Percentiles rank a stretch among this genome's conserved stretches.
phyloP scores from a whole-genome alignment of 2,113 vertebrate species.

The Marmota monax region DNA sequence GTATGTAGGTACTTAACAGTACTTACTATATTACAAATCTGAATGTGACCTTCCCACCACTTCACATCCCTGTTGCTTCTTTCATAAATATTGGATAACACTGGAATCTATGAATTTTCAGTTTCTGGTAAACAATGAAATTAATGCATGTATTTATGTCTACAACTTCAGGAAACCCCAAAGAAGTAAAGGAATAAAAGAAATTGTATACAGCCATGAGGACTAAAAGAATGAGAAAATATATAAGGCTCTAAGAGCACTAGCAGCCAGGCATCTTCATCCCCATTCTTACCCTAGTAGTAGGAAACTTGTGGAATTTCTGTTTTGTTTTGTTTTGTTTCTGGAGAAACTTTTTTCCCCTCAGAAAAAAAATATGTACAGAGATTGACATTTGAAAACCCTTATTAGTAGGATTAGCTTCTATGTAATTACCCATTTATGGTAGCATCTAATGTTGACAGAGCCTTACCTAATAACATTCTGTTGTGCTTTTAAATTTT shows the following conservation, averaged over 20 bases:
- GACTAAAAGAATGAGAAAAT: neutral
- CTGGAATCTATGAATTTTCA: conserved; percentile 14
- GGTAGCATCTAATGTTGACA: neutral
- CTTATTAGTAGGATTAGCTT: neutral
- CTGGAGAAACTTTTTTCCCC: neutral
- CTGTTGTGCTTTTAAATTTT: neutral
- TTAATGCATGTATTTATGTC: neutral
- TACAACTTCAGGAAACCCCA: neutral
- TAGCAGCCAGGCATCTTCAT: neutral
- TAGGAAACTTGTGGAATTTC: neutral
- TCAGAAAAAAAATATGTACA: neutral
- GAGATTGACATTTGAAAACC: neutral
- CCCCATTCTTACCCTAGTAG: neutral
- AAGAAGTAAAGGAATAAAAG: neutral
- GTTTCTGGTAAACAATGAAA: neutral
- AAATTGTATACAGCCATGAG: neutral
- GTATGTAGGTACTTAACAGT: neutral
- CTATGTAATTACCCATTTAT: neutral
- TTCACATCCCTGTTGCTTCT: neutral
- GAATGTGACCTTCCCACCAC: neutral
- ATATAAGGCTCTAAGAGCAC: neutral
- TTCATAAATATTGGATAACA: neutral
- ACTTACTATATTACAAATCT: neutral
- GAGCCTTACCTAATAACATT: neutral
- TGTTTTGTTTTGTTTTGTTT: neutral